Evolutionary conservation across 2,888 invertebrate genomes (phyloP), one percentile per base, ranked within the genome.

Genomic region (Rhimphoctona megacephalus): DNA sequence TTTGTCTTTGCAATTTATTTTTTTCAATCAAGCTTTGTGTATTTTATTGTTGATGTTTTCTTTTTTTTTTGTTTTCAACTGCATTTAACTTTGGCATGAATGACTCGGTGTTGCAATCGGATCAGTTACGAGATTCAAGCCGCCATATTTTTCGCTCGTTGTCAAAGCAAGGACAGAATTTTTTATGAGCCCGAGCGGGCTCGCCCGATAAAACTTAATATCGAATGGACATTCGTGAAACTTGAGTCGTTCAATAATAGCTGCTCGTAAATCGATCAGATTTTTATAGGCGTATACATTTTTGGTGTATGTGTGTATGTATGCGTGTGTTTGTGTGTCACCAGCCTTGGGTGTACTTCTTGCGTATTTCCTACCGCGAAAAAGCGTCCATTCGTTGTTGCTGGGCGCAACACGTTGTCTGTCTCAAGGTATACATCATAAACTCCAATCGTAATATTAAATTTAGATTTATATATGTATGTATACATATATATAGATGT

Each of bases 381-480:
- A 57, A 70, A 74, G 54, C 70, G 69, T 76, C 73, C 52, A n/a
- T 61, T 82, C 54, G 74, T 81, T 86, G 78, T 78, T 81, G 25
- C 43, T 78, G 64, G 74, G 70, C 83, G 67, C 67, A 77, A 81
- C 83, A 72, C 76, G 67, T 86, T 70, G 67, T 66, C 73, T 67
- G 81, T 78, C 74, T 79, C 84, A 81, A 78, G 82, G 87, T 90
- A 90, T 89, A 90, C 88, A 89, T 90, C 90, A 89, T 87, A 90
- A 89, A 89, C 86, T 91, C 90, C 80, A 90, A 89, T 90, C 77
- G 86, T 89, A 89, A 90, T 89, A 90, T 83, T 88, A 90, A 87
- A 89, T 90, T 89, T 88, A 90, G 86, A 85, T 88, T 83, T 86
- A 87, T 89, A 76, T 88, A 89, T 88, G 86, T 86, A 88, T 86